phyloP scores from a whole-genome alignment of 2,888 invertebrate species.

The Thymelicus sylvestris region DNA sequence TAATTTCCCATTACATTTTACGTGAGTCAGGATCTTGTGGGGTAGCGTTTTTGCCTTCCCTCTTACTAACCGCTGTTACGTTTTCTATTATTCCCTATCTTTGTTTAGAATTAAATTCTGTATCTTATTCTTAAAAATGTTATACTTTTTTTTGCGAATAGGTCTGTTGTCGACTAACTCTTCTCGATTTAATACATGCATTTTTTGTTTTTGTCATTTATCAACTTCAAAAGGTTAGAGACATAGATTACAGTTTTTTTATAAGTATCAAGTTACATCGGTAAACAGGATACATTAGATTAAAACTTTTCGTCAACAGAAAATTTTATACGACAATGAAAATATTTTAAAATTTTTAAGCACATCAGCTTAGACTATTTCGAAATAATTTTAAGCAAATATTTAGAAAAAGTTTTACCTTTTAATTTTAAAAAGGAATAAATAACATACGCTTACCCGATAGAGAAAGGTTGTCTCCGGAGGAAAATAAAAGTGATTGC shows the following conservation, averaged over 20 bases:
- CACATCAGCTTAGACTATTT: no score
- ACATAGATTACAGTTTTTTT: no score
- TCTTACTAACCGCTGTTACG: conserved; percentile 56
- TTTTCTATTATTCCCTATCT: conserved; percentile 51
- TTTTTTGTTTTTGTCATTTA: neutral
- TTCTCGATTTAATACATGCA: neutral
- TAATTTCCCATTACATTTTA: conserved; percentile 80
- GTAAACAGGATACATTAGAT: no score
- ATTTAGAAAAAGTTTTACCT: neutral
- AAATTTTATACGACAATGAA: no score
- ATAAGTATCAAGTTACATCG: no score
- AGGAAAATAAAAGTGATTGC: conserved; percentile 38
- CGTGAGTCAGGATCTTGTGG: conserved; percentile 71
- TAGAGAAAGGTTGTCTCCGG: conserved; percentile 32
- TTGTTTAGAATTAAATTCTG: conserved; percentile 39
- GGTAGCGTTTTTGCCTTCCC: conserved; percentile 61
- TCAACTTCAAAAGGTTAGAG: no score
- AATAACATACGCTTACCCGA: conserved; percentile 35
- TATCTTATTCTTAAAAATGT: conserved; percentile 28
- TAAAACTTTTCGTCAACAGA: no score
- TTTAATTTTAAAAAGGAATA: conserved; percentile 30
- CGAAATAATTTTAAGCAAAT: no score
- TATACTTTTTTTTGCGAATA: no score
- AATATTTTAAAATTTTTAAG: no score
- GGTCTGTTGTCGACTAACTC: no score